These are phyloP conservation scores for Raja brachyura DNA, from an alignment of 2,113 vertebrate species.

Conservation along the genomic window DNA sequence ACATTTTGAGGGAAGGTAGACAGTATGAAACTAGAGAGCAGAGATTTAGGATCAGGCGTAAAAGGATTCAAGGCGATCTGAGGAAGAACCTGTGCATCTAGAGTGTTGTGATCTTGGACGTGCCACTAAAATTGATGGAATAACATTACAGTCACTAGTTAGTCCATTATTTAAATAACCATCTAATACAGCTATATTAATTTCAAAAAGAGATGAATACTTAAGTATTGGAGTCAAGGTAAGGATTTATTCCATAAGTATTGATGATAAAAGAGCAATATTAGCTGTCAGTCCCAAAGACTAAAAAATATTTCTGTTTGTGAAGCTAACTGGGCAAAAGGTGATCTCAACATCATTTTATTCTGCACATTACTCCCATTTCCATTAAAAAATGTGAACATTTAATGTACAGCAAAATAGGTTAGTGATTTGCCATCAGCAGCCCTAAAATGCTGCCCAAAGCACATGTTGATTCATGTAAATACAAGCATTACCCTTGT, in stretches of 20 bases:
- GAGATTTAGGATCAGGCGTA: too few species aligned
- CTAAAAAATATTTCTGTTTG: neutral
- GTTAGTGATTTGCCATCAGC: neutral
- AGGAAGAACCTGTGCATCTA: too few species aligned
- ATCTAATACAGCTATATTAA: neutral
- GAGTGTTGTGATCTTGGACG: too few species aligned
- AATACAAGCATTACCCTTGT: neutral
- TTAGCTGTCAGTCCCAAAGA: neutral
- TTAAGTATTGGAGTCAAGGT: neutral
- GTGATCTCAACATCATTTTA: neutral
- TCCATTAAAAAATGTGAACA: neutral
- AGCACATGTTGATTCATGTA: neutral
- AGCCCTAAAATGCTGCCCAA: neutral
- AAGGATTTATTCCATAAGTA: neutral
- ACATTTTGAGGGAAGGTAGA: too few species aligned
- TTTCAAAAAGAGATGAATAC: neutral
- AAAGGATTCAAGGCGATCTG: too few species aligned
- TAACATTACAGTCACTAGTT: too few species aligned
- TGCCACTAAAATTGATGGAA: too few species aligned
- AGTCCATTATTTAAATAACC: neutral
- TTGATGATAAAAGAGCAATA: neutral
- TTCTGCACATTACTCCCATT: neutral
- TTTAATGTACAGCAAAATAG: neutral
- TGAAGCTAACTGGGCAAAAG: neutral
- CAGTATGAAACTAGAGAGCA: too few species aligned